Evolutionary conservation across 2,888 invertebrate genomes (phyloP).

Genomic region (Chloroclysta siterata): DNA sequence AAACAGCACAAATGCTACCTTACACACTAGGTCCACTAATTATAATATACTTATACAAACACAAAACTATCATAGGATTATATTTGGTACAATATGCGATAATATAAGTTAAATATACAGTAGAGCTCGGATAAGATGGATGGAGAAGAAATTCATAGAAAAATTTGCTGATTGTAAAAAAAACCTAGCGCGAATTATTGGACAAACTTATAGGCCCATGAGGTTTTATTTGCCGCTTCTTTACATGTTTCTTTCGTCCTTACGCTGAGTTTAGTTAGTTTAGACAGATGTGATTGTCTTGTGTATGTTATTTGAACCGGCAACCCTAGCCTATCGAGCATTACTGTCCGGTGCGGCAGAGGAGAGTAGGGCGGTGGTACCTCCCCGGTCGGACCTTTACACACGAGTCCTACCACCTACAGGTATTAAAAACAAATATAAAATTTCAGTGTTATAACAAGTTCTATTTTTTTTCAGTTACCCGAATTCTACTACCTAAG

Average conservation of each 20-base stretch:
- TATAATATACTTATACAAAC: slow-evolving; percentile 38
- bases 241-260: not conserved
- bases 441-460: not conserved
- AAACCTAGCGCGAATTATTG: not conserved
- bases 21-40: slow-evolving; percentile 23
- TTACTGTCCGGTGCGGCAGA: not conserved
- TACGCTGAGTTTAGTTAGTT: not conserved
- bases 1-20: slow-evolving; percentile 10
- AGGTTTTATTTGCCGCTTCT: not conserved
- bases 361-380: slow-evolving; percentile 1
- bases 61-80: slow-evolving; percentile 44
- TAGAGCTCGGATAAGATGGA: not conserved
- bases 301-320: not conserved
- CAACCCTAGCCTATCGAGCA: not conserved
- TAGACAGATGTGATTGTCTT: not conserved
- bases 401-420: slow-evolving; percentile 2
- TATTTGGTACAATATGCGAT: slow-evolving; percentile 15
- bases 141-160: not conserved
- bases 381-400: slow-evolving; percentile 1
- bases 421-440: not conserved
- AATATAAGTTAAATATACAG: slow-evolving; percentile 1
- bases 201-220: not conserved
- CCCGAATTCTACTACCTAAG: not conserved
- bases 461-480: not conserved
- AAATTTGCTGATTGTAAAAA: not conserved